Evolutionary conservation across 2,888 invertebrate genomes (phyloP).

Genomic region (Axea sp.): DNA sequence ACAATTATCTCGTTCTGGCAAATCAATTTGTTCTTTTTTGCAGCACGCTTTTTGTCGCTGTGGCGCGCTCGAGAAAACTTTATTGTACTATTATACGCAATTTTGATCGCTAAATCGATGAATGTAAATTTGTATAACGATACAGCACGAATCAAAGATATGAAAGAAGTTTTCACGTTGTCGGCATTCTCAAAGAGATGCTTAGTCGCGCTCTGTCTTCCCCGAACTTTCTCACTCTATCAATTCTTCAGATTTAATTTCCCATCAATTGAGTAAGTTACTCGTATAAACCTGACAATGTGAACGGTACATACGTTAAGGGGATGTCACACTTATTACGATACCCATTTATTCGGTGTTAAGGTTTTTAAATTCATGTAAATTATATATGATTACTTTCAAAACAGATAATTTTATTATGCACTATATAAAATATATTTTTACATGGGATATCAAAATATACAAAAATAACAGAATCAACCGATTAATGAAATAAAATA

Average conservation of each 20-base stretch:
- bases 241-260: slow-evolving; percentile 68
- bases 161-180: slow-evolving; percentile 28
- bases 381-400: no score
- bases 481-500: no score
- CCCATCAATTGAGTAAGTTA: slow-evolving; percentile 64
- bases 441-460: no score
- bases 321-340: no score
- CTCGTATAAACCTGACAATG: slow-evolving; percentile 49
- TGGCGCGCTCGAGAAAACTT: slow-evolving; percentile 21
- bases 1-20: slow-evolving; percentile 43
- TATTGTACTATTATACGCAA: slow-evolving; percentile 36
- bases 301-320: slow-evolving; percentile 37
- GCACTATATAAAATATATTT: no score
- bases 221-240: slow-evolving; percentile 35
- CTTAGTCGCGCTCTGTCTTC: slow-evolving; percentile 45
- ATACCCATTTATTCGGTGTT: no score
- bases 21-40: slow-evolving; percentile 54
- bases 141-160: slow-evolving; percentile 26
- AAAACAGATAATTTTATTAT: no score
- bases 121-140: slow-evolving; percentile 53
- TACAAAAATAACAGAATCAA: no score
- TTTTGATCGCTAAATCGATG: slow-evolving; percentile 50
- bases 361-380: no score
- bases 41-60: slow-evolving; percentile 18
- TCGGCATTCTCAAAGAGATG: slow-evolving; percentile 64